Evolutionary conservation across 2,888 invertebrate species (phyloP).

Genomic region (Habroteleia sp.): DNA sequence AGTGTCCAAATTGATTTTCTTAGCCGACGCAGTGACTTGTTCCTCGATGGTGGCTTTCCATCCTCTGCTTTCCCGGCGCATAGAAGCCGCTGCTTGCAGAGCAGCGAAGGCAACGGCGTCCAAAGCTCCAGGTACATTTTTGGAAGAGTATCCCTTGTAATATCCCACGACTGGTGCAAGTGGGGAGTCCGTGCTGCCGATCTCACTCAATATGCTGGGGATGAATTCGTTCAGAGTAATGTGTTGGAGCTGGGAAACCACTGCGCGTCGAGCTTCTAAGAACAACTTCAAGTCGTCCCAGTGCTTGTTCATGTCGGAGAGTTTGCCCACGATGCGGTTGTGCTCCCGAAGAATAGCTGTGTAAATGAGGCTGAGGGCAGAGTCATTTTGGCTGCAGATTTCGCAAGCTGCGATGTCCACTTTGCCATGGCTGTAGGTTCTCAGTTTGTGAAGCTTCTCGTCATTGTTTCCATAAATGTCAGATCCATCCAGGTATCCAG

Average conservation of each 20-base stretch:
- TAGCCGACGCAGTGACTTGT: slow-evolving; percentile 85
- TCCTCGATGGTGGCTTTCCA: slow-evolving; percentile 82
- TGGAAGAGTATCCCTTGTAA: slow-evolving; percentile 90
- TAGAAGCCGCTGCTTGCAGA: slow-evolving; percentile 88
- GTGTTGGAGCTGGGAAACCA: slow-evolving; percentile 91
- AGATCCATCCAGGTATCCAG: slow-evolving; percentile 91
- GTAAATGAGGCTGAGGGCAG: slow-evolving; percentile 87
- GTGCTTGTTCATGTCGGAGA: slow-evolving; percentile 87
- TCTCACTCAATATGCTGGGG: slow-evolving; percentile 88
- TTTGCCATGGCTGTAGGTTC: slow-evolving; percentile 87
- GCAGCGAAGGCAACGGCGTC: slow-evolving; percentile 90
- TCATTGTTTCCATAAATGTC: slow-evolving; percentile 90
- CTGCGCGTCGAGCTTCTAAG: slow-evolving; percentile 87
- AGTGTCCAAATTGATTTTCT: slow-evolving; percentile 84
- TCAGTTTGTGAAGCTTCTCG: slow-evolving; percentile 85
- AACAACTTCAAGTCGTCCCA: slow-evolving; percentile 91
- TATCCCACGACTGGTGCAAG: slow-evolving; percentile 86
- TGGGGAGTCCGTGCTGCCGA: slow-evolving; percentile 85
- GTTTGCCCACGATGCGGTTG: slow-evolving; percentile 88
- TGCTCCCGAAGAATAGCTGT: slow-evolving; percentile 88
- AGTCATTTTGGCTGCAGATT: slow-evolving; percentile 83
- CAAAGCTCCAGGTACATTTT: slow-evolving; percentile 88
- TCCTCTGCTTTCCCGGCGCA: slow-evolving; percentile 85
- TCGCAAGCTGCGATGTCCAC: slow-evolving; percentile 86
- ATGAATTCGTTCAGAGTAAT: slow-evolving; percentile 92